Conservation (phyloP, 2,888 invertebrate genomes). For the Pecten maximus region DNA sequence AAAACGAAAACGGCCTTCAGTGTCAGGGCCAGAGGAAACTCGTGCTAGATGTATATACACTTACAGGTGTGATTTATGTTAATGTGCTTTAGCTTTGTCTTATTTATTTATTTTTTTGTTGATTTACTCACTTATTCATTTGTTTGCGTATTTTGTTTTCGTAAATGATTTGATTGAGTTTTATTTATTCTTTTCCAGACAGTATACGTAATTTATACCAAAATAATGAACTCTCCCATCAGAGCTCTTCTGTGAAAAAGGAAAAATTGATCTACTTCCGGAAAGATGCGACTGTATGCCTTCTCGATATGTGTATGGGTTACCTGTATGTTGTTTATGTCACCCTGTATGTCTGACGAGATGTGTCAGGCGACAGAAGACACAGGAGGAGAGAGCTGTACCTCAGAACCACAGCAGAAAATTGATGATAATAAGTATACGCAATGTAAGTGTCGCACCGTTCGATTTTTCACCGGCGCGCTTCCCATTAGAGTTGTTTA, state of each 20-base stretch:
- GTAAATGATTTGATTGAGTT: too few species aligned
- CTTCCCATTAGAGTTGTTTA: not conserved
- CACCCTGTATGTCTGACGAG: not conserved
- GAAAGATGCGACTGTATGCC: not conserved
- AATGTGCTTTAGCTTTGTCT: too few species aligned
- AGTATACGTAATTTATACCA: too few species aligned
- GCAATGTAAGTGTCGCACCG: not conserved
- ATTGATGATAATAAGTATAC: not conserved
- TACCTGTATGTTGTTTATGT: not conserved
- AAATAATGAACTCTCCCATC: not conserved
- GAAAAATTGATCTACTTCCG: not conserved
- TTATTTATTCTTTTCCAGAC: too few species aligned
- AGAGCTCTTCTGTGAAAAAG: not conserved
- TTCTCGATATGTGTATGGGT: not conserved
- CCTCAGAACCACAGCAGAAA: not conserved
- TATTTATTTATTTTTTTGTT: too few species aligned
- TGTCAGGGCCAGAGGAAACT: too few species aligned
- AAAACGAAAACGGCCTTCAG: too few species aligned
- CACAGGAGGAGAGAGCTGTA: not conserved
- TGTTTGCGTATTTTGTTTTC: too few species aligned
- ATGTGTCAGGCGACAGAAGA: not conserved
- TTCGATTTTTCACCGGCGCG: not conserved
- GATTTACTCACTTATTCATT: too few species aligned
- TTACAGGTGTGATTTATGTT: too few species aligned
- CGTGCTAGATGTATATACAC: too few species aligned